These are phyloP conservation scores for Nematostella vectensis DNA, from an alignment of 92 coral and sea anemone species.

Conservation along the genomic window DNA sequence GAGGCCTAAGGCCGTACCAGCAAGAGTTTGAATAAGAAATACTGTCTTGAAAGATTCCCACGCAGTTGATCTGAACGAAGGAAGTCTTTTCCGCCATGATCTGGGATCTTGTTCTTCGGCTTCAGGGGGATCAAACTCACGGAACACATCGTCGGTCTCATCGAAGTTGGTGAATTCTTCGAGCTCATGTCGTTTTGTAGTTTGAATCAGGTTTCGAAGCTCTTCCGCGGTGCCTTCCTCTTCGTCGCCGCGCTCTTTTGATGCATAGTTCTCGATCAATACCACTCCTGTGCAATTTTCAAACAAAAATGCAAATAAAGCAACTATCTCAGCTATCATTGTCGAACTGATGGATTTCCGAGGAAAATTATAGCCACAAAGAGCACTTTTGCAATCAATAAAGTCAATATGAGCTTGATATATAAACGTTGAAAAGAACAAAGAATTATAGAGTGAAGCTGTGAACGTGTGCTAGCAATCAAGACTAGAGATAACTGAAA, in stretches of 20 bases:
- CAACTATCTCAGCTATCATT: slow-evolving; percentile 16
- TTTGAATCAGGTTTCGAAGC: slow-evolving; percentile 7
- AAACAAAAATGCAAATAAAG: slow-evolving; percentile 2
- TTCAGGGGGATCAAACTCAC: slow-evolving; percentile 46
- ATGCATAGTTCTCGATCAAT: slow-evolving; percentile 4
- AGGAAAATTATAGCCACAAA: too few species aligned
- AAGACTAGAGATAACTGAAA: too few species aligned
- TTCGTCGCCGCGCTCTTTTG: background rate
- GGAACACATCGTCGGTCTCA: slow-evolving; percentile 38
- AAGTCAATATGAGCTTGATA: too few species aligned
- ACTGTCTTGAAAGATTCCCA: slow-evolving; percentile 25
- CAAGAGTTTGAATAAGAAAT: slow-evolving; percentile 34
- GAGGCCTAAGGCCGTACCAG: slow-evolving; percentile 32
- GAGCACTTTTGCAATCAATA: too few species aligned
- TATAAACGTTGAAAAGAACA: too few species aligned
- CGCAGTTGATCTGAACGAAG: slow-evolving; percentile 5
- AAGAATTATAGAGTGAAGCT: too few species aligned
- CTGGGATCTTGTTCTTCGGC: slow-evolving; percentile 24
- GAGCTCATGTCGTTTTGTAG: slow-evolving; percentile 1
- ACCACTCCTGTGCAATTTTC: slow-evolving; percentile 21
- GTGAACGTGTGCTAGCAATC: too few species aligned
- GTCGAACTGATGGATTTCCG: background rate
- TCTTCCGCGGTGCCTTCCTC: slow-evolving; percentile 11
- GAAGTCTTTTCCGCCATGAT: slow-evolving; percentile 50
- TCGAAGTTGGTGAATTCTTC: slow-evolving; percentile 45